Conservation (phyloP, 2,113 vertebrate species). For the Onychostoma macrolepis region DNA sequence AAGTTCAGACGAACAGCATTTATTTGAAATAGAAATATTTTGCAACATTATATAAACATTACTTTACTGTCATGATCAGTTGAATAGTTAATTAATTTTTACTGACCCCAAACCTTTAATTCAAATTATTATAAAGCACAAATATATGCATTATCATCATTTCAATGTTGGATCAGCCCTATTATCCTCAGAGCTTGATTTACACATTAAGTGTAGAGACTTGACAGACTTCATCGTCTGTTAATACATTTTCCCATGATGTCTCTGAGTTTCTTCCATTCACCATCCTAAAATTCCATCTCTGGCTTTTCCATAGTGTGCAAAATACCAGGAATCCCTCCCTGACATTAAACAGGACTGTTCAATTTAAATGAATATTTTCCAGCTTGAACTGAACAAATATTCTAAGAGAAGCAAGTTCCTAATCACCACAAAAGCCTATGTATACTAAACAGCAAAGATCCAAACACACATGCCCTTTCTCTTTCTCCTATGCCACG, state of each 20-base stretch:
- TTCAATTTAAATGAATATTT: neutral
- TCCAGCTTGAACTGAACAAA: neutral
- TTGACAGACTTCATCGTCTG: neutral
- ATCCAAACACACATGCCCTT: neutral
- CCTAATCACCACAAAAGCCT: neutral
- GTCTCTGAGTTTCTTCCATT: neutral
- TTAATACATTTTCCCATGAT: neutral
- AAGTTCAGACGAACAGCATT: neutral
- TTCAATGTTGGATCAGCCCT: neutral
- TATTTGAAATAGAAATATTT: neutral
- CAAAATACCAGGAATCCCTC: neutral
- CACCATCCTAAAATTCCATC: constrained; percentile 8
- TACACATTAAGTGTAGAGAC: neutral
- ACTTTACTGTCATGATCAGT: neutral
- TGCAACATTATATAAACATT: neutral
- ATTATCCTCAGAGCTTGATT: neutral
- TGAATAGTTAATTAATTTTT: neutral
- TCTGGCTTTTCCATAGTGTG: neutral
- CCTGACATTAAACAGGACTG: neutral
- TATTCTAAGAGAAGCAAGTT: neutral
- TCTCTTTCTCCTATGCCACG: neutral
- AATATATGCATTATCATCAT: neutral
- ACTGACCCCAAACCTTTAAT: neutral
- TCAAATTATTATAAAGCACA: neutral
- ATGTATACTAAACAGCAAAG: neutral